These are phyloP conservation scores for Tachina grossa DNA, from an alignment of 2,888 invertebrate genomes.

Conservation along the genomic window DNA sequence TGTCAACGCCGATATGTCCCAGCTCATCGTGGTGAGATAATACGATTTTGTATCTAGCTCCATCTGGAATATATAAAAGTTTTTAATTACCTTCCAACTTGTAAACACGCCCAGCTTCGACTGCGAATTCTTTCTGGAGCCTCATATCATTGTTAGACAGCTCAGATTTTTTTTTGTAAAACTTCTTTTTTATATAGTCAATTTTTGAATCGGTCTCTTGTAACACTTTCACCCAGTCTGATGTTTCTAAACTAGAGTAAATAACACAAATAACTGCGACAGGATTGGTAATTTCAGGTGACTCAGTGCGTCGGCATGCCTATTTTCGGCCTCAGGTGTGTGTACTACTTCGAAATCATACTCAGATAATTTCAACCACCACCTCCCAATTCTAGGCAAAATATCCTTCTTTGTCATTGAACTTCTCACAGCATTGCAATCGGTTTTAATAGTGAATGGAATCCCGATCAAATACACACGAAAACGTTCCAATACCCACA, in stretches of 20 bases:
- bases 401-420: slow-evolving; percentile 7
- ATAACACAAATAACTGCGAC: background rate
- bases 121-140: too few species aligned
- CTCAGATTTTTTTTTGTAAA: too few species aligned
- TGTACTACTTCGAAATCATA: slow-evolving; percentile 6
- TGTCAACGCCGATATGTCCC: too few species aligned
- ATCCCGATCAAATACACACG: too few species aligned
- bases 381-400: background rate
- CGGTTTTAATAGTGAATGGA: slow-evolving; percentile 42
- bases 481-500: background rate
- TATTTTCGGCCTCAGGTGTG: too few species aligned
- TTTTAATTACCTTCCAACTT: background rate
- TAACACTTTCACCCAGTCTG: slow-evolving; percentile 7
- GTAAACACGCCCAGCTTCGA: background rate
- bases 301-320: background rate
- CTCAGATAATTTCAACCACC: background rate
- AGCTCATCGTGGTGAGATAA: too few species aligned
- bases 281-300: too few species aligned
- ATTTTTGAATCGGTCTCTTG: background rate
- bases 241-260: slow-evolving; percentile 25
- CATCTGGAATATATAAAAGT: too few species aligned
- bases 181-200: too few species aligned
- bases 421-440: slow-evolving; percentile 50
- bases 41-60: too few species aligned
- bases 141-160: too few species aligned